These are phyloP conservation scores for Octodonta nipae DNA, from an alignment of 2,888 invertebrate genomes.

Conservation along the genomic window DNA sequence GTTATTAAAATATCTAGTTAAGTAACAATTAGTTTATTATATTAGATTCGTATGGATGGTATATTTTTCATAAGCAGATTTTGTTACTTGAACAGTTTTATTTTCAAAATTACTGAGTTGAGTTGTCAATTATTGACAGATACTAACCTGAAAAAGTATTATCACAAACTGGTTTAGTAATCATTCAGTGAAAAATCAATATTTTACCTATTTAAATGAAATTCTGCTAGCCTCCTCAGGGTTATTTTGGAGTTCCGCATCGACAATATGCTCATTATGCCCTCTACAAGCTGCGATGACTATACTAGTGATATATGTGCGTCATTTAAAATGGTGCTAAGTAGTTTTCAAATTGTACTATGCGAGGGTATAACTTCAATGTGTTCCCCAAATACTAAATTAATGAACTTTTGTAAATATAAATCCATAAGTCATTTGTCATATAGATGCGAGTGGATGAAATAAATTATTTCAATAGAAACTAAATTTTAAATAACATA, in stretches of 20 bases:
- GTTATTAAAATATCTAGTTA: too few relatives aligned
- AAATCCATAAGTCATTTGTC: too few relatives aligned
- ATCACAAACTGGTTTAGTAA: too few relatives aligned
- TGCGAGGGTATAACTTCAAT: conserved; percentile 17
- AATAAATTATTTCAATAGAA: conserved; percentile 5
- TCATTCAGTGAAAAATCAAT: too few relatives aligned
- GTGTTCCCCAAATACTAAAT: conserved; percentile 16
- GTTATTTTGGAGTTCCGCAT: conserved; percentile 25
- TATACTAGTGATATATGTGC: conserved; percentile 25
- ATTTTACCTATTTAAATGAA: conserved; percentile 14
- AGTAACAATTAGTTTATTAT: too few relatives aligned
- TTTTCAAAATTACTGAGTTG: too few relatives aligned
- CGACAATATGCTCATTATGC: conserved; percentile 28
- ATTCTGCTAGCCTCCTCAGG: conserved; percentile 17
- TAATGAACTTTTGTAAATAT: conserved; percentile 16
- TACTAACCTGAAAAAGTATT: too few relatives aligned
- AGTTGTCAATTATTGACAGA: too few relatives aligned
- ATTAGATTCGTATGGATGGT: too few relatives aligned
- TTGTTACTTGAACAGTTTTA: too few relatives aligned
- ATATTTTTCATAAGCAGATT: too few relatives aligned
- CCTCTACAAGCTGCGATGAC: conserved; percentile 31
- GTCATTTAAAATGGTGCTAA: conserved; percentile 20
- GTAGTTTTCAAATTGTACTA: conserved; percentile 7
- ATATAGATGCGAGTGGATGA: conserved; percentile 12
- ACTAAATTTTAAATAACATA: too few relatives aligned